These are phyloP conservation scores for Cyanoderma ruficeps DNA, from an alignment of 2,113 vertebrate species.

Conservation along the genomic window DNA sequence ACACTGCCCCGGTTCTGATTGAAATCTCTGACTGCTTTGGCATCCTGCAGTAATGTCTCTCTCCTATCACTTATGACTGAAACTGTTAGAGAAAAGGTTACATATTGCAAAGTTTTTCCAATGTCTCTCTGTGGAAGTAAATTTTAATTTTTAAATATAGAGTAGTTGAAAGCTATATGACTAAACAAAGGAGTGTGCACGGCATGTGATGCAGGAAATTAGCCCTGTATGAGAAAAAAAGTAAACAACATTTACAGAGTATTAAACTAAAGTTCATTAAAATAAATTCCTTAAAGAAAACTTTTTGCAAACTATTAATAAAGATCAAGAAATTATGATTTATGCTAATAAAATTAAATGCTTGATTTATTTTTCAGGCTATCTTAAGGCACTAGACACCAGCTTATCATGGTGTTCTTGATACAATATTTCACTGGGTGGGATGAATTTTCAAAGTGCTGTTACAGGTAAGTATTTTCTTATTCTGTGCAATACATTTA, in stretches of 20 bases:
- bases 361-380: neutral
- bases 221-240: neutral
- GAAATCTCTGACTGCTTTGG: neutral
- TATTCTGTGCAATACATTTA: neutral
- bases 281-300: neutral
- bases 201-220: neutral
- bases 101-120: neutral
- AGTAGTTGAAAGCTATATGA: neutral
- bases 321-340: neutral
- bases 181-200: neutral
- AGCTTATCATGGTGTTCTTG: neutral
- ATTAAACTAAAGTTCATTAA: neutral
- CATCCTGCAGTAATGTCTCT: neutral
- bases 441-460: neutral
- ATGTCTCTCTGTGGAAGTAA: neutral
- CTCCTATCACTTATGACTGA: neutral
- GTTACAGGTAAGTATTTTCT: neutral
- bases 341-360: neutral
- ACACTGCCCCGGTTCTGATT: neutral
- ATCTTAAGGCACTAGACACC: neutral
- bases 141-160: neutral
- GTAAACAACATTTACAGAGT: neutral
- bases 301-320: neutral
- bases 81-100: neutral
- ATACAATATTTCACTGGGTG: neutral